Percentiles rank a stretch among this genome's conserved stretches.
These are phyloP conservation scores for Plectropomus leopardus DNA, from an alignment of 2,113 vertebrate species.

Conservation along the genomic window DNA sequence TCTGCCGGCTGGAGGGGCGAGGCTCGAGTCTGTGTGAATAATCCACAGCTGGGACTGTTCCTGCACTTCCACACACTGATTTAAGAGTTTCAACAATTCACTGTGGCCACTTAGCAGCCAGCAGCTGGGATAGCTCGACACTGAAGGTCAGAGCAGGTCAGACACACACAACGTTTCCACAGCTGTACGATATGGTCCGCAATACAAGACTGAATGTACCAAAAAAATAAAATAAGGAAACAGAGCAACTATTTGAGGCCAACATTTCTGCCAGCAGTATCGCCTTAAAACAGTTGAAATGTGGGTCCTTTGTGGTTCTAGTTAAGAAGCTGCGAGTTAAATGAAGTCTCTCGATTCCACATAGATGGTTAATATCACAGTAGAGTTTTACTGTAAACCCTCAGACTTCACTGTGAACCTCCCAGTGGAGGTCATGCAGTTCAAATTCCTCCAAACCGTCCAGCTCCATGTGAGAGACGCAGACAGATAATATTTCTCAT, in stretches of 20 bases:
- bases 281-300: neutral
- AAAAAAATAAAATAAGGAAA: neutral
- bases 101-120: conserved; percentile 41
- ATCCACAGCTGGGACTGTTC: conserved; percentile 41
- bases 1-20: conserved; percentile 18
- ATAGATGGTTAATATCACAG: conserved; percentile 3
- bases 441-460: conserved; percentile 29
- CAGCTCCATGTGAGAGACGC: conserved; percentile 6
- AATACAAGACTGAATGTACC: neutral
- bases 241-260: neutral
- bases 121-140: conserved; percentile 32
- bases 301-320: neutral
- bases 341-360: neutral
- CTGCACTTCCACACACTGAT: conserved; percentile 28
- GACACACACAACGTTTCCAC: conserved; percentile 17
- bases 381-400: conserved; percentile 11
- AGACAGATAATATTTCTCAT: conserved; percentile 15
- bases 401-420: conserved; percentile 4
- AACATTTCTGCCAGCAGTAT: too few species aligned
- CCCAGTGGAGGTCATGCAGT: neutral
- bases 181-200: neutral
- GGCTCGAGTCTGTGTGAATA: neutral
- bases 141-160: conserved; percentile 33
- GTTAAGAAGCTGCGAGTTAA: neutral
- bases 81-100: conserved; percentile 13